Conservation (phyloP, 2,888 invertebrate species). For the Ormia ochracea region DNA sequence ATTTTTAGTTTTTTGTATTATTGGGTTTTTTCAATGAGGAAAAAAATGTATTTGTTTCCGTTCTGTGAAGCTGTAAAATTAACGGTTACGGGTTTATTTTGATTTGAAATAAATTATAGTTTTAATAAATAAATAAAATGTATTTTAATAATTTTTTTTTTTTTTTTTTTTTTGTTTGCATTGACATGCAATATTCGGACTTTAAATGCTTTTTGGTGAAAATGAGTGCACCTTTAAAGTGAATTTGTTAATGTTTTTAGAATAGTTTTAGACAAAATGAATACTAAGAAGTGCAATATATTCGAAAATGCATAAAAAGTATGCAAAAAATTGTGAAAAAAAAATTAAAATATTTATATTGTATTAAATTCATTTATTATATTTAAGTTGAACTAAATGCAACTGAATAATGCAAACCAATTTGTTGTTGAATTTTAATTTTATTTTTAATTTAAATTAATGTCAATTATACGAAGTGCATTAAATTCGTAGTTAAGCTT, state of each 20-base stretch:
- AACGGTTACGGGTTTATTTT: slow-evolving; percentile 41
- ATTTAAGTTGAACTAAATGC: not conserved
- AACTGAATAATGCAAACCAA: not conserved
- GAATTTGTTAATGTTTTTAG: not conserved
- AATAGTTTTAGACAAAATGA: not conserved
- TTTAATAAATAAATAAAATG: not conserved
- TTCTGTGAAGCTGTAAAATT: slow-evolving; percentile 30
- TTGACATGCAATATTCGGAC: no score
- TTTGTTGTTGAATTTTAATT: slow-evolving; percentile 22
- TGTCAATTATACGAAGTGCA: slow-evolving; percentile 29
- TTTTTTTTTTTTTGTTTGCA: no score
- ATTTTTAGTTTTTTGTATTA: not conserved
- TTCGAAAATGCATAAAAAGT: slow-evolving; percentile 40
- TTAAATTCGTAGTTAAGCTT: slow-evolving; percentile 7
- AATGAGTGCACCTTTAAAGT: not conserved
- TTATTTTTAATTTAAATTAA: slow-evolving; percentile 15
- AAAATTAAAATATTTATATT: not conserved
- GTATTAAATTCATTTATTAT: slow-evolving; percentile 1
- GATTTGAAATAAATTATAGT: not conserved
- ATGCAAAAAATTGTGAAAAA: not conserved
- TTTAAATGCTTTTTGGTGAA: not conserved
- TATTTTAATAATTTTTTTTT: not conserved
- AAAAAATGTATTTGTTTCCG: not conserved
- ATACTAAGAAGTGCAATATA: slow-evolving; percentile 52
- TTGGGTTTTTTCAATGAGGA: slow-evolving; percentile 16